Evolutionary conservation across 2,797 vertebrate genomes (phyloP).

Genomic region (Acanthurus leucopareius): DNA sequence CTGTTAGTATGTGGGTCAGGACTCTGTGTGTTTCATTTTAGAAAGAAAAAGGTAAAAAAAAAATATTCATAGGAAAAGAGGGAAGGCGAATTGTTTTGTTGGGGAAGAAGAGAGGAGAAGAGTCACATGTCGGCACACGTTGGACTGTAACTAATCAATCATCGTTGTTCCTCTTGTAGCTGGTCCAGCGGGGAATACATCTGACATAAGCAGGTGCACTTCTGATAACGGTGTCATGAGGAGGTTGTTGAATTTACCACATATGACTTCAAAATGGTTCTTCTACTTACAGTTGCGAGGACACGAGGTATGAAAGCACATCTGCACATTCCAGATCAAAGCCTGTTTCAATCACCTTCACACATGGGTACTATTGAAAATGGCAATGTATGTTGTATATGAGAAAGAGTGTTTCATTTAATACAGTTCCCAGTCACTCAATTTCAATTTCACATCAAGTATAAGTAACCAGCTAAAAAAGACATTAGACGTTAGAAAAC

Average conservation of each 20-base stretch:
- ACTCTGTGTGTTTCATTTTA: conserved; percentile 14
- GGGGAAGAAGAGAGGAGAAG: not conserved
- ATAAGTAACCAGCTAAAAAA: not conserved
- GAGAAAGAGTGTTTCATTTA: not conserved
- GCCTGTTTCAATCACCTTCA: not conserved
- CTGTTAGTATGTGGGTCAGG: conserved; percentile 23
- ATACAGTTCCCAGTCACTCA: not conserved
- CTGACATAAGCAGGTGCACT: conserved; percentile 23
- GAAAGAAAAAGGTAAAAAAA: conserved; percentile 7
- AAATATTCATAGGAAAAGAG: not conserved
- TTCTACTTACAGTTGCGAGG: not conserved
- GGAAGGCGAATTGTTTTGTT: conserved; percentile 18
- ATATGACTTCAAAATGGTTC: conserved; percentile 13
- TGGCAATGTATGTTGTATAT: not conserved
- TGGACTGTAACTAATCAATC: conserved; percentile 41
- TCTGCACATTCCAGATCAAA: conserved; percentile 11
- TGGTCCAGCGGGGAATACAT: not conserved
- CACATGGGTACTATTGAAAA: not conserved
- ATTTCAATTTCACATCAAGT: not conserved
- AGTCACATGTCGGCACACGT: conserved; percentile 22
- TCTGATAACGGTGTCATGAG: conserved; percentile 22
- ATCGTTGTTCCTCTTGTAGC: conserved; percentile 12
- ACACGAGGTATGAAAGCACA: not conserved
- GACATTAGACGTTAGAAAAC: too few species aligned
- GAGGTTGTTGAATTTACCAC: conserved; percentile 9